These are phyloP conservation scores for Brachypteracias leptosomus DNA, from an alignment of 2,113 vertebrate genomes.

Conservation along the genomic window DNA sequence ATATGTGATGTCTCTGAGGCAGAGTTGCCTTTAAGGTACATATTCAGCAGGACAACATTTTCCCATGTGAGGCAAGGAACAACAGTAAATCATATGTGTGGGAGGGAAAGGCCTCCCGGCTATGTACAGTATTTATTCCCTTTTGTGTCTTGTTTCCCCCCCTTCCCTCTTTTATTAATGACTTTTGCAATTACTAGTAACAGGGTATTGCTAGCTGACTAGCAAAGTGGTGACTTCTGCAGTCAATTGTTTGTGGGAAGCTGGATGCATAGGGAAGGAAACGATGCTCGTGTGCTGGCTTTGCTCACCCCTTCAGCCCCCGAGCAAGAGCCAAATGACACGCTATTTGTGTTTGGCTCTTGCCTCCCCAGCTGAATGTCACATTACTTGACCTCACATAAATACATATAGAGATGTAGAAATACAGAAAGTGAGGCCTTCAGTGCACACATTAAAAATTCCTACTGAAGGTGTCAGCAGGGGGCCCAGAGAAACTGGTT, in stretches of 20 bases:
- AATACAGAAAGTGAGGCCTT: slow-evolving; percentile 5
- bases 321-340: not conserved
- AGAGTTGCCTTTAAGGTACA: slow-evolving; percentile 80
- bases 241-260: slow-evolving; percentile 11
- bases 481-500: not conserved
- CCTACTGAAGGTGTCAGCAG: slow-evolving; percentile 21
- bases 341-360: not conserved
- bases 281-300: not conserved
- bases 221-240: slow-evolving; percentile 59
- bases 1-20: slow-evolving; percentile 81
- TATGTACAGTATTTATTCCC: slow-evolving; percentile 80
- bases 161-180: slow-evolving; percentile 75
- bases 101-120: slow-evolving; percentile 75
- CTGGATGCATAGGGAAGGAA: not conserved
- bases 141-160: slow-evolving; percentile 67
- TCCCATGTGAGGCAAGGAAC: slow-evolving; percentile 79
- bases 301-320: not conserved
- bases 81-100: slow-evolving; percentile 82
- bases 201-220: slow-evolving; percentile 65
- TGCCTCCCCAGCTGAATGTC: not conserved
- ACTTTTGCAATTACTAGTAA: slow-evolving; percentile 79
- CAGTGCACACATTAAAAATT: slow-evolving; percentile 6
- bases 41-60: slow-evolving; percentile 82
- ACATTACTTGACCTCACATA: not conserved
- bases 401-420: not conserved